Percentiles rank a stretch among this genome's conserved stretches.
These are phyloP conservation scores for Leptogaster cylindrica DNA, from an alignment of 2,888 invertebrate species.

Conservation along the genomic window DNA sequence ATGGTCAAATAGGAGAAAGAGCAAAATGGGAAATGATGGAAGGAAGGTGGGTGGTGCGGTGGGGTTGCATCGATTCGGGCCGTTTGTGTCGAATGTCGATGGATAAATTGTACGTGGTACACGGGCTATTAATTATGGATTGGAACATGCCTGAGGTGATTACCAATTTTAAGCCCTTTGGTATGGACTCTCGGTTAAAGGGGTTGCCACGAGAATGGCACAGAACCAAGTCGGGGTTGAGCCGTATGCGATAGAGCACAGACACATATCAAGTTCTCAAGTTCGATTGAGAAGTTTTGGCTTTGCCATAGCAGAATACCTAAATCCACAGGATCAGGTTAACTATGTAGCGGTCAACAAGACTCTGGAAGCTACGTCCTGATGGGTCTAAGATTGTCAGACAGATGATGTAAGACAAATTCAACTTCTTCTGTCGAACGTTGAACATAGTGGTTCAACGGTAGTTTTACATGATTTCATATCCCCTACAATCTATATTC, in stretches of 20 bases:
- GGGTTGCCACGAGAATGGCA: conserved; percentile 13
- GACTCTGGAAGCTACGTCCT: conserved; percentile 4
- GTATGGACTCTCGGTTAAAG: conserved; percentile 23
- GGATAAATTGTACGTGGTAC: conserved; percentile 46
- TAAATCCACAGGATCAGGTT: conserved; percentile 21
- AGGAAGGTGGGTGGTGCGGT: not conserved
- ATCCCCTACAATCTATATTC: too few relatives aligned
- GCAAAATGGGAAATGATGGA: conserved; percentile 2
- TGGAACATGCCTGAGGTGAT: conserved; percentile 45
- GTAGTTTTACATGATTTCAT: too few relatives aligned
- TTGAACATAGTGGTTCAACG: too few relatives aligned
- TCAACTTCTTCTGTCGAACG: conserved; percentile 1
- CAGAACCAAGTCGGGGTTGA: not conserved
- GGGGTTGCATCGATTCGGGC: conserved; percentile 29
- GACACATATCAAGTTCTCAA: too few relatives aligned
- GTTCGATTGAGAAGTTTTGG: too few relatives aligned
- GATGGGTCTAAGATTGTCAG: conserved; percentile 3
- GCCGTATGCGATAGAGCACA: conserved; percentile 21
- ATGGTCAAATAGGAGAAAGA: not conserved
- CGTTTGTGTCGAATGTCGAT: conserved; percentile 44
- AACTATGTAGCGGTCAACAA: conserved; percentile 9
- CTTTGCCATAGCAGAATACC: not conserved
- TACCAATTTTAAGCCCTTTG: conserved; percentile 45
- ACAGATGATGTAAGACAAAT: not conserved
- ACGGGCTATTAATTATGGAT: conserved; percentile 47